These are phyloP conservation scores for Choristoneura fumiferana DNA, from an alignment of 1,140 invertebrate genomes.

Conservation along the genomic window DNA sequence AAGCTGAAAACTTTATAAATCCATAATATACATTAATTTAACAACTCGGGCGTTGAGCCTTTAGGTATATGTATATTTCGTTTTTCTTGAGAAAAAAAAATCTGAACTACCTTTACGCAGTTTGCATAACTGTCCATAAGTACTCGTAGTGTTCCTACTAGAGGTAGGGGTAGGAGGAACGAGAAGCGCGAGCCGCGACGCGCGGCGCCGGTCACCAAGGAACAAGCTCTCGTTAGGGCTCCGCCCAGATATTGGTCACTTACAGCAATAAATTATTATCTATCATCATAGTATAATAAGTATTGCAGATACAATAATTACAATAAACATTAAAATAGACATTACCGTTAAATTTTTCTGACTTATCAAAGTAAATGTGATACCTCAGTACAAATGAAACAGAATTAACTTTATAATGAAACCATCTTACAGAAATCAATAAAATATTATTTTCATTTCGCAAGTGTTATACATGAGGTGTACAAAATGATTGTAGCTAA, in stretches of 20 bases:
- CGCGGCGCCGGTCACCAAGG: background rate
- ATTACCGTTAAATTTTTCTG: conserved; percentile 35
- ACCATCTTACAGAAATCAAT: conserved; percentile 45
- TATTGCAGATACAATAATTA: conserved; percentile 56
- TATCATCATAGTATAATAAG: conserved; percentile 49
- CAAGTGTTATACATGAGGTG: conserved; percentile 25
- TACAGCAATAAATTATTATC: conserved; percentile 52
- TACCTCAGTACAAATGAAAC: conserved; percentile 32
- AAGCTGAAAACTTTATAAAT: conserved; percentile 67
- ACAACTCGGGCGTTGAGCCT: conserved; percentile 49
- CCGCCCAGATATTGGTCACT: conserved; percentile 36
- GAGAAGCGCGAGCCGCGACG: background rate
- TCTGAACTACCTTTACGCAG: conserved; percentile 35
- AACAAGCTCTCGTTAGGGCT: background rate
- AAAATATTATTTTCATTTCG: conserved; percentile 26
- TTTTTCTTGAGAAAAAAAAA: conserved; percentile 29
- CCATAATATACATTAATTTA: conserved; percentile 62
- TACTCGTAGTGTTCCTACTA: conserved; percentile 54
- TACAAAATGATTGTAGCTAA: conserved; percentile 15
- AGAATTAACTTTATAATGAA: conserved; percentile 37
- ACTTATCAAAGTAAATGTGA: conserved; percentile 37
- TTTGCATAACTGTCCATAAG: conserved; percentile 47
- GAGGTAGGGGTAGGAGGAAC: conserved; percentile 2
- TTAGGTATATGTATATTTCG: conserved; percentile 30
- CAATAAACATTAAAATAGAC: conserved; percentile 43